These are phyloP conservation scores for Thecocarcelia acutangulata DNA, from an alignment of 2,888 invertebrate genomes.

Conservation along the genomic window DNA sequence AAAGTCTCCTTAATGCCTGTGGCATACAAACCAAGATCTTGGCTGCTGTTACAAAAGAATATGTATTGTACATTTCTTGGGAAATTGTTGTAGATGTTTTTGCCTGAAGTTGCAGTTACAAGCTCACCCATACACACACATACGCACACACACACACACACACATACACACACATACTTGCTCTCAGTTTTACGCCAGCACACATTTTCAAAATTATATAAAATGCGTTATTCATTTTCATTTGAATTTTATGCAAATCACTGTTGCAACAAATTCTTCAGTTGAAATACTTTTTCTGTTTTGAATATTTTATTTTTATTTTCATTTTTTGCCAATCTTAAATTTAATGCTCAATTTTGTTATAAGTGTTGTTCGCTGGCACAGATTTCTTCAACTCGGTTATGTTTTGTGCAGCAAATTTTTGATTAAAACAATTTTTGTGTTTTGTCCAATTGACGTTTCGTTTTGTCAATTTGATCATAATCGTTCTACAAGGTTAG, in stretches of 20 bases:
- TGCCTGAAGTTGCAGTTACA: neutral
- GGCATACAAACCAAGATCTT: constrained; percentile 18
- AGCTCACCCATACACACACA: neutral
- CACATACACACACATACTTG: neutral
- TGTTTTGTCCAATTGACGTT: too few relatives aligned
- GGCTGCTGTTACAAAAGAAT: neutral
- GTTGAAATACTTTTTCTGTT: constrained; percentile 3
- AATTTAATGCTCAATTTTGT: constrained; percentile 40
- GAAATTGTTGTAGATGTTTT: constrained; percentile 1
- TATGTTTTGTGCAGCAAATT: too few relatives aligned
- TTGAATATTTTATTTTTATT: constrained; percentile 30
- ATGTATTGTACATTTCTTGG: neutral
- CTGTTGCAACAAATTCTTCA: constrained; percentile 56
- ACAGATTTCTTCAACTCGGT: neutral
- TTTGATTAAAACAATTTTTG: too few relatives aligned
- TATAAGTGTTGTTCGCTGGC: neutral
- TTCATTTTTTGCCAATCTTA: neutral
- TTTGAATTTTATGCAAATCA: constrained; percentile 69
- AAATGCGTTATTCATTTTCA: constrained; percentile 64
- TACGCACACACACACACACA: constrained; percentile 3
- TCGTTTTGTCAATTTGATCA: too few relatives aligned
- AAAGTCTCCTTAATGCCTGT: constrained; percentile 26
- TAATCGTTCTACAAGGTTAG: too few relatives aligned
- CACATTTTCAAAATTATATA: constrained; percentile 14
- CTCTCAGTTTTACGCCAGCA: too few relatives aligned